Evolutionary conservation across 2,113 vertebrate species (phyloP).

Genomic region (Leuciscus idus): DNA sequence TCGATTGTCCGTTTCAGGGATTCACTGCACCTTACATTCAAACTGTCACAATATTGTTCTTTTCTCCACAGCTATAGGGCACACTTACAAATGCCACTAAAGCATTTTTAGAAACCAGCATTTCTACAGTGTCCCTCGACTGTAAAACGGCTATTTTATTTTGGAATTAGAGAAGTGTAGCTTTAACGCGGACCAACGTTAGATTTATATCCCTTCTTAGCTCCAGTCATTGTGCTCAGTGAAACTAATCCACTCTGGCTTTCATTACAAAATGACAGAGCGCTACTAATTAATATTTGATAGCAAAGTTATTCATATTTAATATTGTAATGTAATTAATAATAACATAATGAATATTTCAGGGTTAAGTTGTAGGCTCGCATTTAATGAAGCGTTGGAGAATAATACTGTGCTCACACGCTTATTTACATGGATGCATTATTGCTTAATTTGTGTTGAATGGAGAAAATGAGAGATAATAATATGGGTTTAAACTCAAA

Average conservation of each 20-base stretch:
- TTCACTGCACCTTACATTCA: slow-evolving; percentile 21
- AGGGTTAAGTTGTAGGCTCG: slow-evolving; percentile 55
- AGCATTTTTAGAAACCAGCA: neutral
- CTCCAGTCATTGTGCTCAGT: slow-evolving; percentile 38
- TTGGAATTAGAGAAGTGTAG: slow-evolving; percentile 13
- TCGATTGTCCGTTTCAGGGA: slow-evolving; percentile 31
- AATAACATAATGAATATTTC: slow-evolving; percentile 63
- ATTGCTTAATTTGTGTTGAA: slow-evolving; percentile 16
- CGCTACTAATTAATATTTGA: slow-evolving; percentile 61
- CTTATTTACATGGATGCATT: slow-evolving; percentile 22
- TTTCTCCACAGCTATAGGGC: slow-evolving; percentile 36
- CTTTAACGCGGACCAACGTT: slow-evolving; percentile 16
- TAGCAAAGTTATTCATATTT: slow-evolving; percentile 59
- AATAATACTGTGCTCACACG: slow-evolving; percentile 1
- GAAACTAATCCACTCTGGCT: slow-evolving; percentile 57
- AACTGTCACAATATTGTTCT: slow-evolving; percentile 20
- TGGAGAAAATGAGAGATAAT: neutral
- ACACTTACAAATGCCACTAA: slow-evolving; percentile 3
- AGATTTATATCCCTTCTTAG: slow-evolving; percentile 45
- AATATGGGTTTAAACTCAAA: slow-evolving; percentile 29
- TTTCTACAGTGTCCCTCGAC: slow-evolving; percentile 12
- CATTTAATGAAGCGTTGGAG: slow-evolving; percentile 16
- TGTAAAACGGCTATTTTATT: slow-evolving; percentile 12
- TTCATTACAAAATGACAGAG: slow-evolving; percentile 58
- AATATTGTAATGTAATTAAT: slow-evolving; percentile 61